Percentiles rank a stretch among this genome's conserved stretches.
phyloP scores from a whole-genome alignment of 2,797 vertebrate genomes.

The Propithecus perrieri region DNA sequence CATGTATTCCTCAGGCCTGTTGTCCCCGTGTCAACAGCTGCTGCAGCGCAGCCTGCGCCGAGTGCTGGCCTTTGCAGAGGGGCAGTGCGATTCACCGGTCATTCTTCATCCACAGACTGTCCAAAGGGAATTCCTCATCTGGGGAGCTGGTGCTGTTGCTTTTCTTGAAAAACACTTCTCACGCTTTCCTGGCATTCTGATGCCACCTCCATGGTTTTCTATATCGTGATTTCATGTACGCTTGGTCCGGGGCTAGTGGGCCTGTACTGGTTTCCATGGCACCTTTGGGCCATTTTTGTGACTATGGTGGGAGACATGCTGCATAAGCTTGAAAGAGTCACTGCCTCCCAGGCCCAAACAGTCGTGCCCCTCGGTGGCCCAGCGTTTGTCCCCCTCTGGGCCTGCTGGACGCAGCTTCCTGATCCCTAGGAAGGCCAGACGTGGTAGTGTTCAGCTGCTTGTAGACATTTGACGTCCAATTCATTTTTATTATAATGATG shows the following conservation, averaged over 20 bases:
- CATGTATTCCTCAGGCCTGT: rapidly evolving
- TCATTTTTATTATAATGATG: constrained; percentile 69
- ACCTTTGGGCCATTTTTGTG: neutral
- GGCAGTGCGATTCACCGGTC: rapidly evolving
- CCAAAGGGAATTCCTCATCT: neutral
- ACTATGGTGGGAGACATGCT: neutral
- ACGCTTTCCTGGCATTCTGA: neutral
- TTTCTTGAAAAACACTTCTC: neutral
- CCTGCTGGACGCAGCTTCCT: neutral
- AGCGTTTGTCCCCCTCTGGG: neutral
- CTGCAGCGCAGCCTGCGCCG: too few species aligned
- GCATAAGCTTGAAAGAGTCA: neutral
- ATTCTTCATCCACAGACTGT: neutral
- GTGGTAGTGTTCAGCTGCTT: neutral
- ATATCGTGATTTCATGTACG: neutral
- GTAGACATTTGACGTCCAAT: constrained; percentile 49
- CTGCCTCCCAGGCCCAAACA: neutral
- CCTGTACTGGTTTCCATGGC: neutral
- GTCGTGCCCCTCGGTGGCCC: neutral
- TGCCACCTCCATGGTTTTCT: neutral
- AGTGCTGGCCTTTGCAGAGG: neutral
- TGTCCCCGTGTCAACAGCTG: neutral
- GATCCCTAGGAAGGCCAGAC: constrained; percentile 1
- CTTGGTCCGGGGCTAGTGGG: neutral
- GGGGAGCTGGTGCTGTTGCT: neutral